Evolutionary conservation across 2,888 invertebrate genomes (phyloP), one percentile per base, ranked within the genome.

Genomic region (Phalangium opilio): DNA sequence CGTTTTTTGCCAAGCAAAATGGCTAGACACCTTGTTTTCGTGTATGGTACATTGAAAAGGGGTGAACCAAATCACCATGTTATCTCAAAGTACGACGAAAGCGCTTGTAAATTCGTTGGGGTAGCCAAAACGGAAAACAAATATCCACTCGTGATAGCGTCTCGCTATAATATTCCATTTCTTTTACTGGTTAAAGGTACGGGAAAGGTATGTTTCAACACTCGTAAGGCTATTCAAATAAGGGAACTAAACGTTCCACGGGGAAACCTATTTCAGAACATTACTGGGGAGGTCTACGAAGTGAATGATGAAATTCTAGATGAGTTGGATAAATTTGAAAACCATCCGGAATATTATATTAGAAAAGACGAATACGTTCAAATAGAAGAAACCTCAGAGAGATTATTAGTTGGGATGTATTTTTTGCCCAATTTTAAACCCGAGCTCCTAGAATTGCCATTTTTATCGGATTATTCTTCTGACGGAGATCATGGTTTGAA

Each of bases 81-180:
- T 72, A 67, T 93, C 45, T 71, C 74, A 0, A 72, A 77, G 44
- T 57, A 67, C 0, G 65, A 71, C 3, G 76, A 78, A 60, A 89
- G 87, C 0, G 59, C 64, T 14, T 72, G 78, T 0, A 76, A 71
- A 52, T 84, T 81, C 62, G 51, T 85, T 1, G 72, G 73, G 0
- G 65, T 70, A 2, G 91, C 80, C 0, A 69, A 62, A 42, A 90
- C 90, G 0, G 64, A 68, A 1, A 65, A 72, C 0, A 77, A 76
- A 57, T 91, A 79, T 64, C 93, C 93, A 0, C 67, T 95, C 35
- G 77, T 93, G 8, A 81, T 93, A 45, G 87, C 80, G 0, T 84
- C 89, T 0, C 75, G 74, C 55, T 93, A 81, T 63, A 90, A 93
- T 64, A 83, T 93, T 65, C 93, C 93, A 1, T 91, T 87, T 63